Evolutionary conservation across 2,113 vertebrate species (phyloP).

Genomic region (Chinchilla lanigera): DNA sequence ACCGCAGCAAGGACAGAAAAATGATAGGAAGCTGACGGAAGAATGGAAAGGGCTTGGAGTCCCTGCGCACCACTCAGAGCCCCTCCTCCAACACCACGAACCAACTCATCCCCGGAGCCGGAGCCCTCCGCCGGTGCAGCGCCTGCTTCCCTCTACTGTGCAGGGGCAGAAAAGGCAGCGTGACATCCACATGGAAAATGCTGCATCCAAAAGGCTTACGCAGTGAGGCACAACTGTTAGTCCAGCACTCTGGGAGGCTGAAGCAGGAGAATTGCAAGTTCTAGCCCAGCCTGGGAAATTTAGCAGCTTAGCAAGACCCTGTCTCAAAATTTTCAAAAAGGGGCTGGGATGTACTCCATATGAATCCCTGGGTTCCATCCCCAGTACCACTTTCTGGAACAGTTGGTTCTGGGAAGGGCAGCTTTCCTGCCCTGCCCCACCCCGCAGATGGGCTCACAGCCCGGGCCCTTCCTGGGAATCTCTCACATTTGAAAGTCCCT

Average conservation of each 20-base stretch:
- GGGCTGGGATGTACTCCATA: background rate
- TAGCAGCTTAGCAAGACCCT: background rate
- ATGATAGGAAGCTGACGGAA: background rate
- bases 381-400: background rate
- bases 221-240: background rate
- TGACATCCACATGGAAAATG: background rate
- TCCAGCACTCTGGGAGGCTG: background rate
- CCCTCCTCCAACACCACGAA: background rate
- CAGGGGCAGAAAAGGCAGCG: background rate
- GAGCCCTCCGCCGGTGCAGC: background rate
- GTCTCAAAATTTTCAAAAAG: background rate
- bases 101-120: background rate
- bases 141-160: background rate
- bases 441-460: background rate
- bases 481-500: background rate
- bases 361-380: too few species aligned
- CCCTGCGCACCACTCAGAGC: background rate
- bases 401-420: background rate
- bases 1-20: background rate
- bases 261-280: background rate
- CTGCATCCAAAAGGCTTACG: background rate
- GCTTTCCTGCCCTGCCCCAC: background rate
- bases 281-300: background rate
- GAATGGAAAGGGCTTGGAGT: background rate
- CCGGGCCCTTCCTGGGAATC: fast-evolving